Conservation (phyloP, 2,888 invertebrate genomes). For the Ceramica pisi region DNA sequence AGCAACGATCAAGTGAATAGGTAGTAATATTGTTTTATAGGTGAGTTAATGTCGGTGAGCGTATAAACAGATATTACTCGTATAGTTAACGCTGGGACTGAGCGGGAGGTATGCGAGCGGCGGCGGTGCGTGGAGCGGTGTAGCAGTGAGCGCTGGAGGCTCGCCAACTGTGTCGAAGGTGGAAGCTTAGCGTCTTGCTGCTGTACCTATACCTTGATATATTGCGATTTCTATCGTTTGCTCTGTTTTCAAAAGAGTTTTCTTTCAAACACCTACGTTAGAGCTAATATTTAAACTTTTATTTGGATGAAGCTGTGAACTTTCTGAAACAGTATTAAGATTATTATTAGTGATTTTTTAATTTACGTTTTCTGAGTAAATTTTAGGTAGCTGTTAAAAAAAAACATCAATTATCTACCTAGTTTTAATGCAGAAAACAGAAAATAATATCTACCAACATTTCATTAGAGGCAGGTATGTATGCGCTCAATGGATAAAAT, state of each 20-base stretch:
- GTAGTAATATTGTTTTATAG: slow-evolving; percentile 31
- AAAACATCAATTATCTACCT: too few relatives aligned
- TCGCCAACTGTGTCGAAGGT: slow-evolving; percentile 76
- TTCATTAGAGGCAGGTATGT: too few relatives aligned
- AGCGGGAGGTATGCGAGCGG: slow-evolving; percentile 14
- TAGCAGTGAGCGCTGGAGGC: slow-evolving; percentile 64
- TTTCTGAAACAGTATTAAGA: too few relatives aligned
- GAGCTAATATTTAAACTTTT: not conserved
- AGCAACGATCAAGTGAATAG: slow-evolving; percentile 37
- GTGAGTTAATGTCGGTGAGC: slow-evolving; percentile 33
- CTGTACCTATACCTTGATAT: slow-evolving; percentile 12
- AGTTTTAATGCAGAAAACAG: too few relatives aligned
- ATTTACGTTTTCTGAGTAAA: too few relatives aligned
- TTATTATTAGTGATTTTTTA: too few relatives aligned
- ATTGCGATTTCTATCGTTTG: not conserved
- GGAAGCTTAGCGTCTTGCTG: slow-evolving; percentile 52
- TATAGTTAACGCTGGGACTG: slow-evolving; percentile 7
- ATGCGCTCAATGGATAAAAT: too few relatives aligned
- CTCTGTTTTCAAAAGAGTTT: not conserved
- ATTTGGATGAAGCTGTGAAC: too few relatives aligned
- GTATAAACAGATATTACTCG: slow-evolving; percentile 31
- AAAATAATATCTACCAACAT: too few relatives aligned
- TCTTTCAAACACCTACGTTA: not conserved
- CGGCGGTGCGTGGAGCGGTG: slow-evolving; percentile 25
- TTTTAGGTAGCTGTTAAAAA: too few relatives aligned